These are phyloP conservation scores for Rambutsinella grinnellia DNA, from an alignment of 2,888 invertebrate genomes.

Conservation along the genomic window DNA sequence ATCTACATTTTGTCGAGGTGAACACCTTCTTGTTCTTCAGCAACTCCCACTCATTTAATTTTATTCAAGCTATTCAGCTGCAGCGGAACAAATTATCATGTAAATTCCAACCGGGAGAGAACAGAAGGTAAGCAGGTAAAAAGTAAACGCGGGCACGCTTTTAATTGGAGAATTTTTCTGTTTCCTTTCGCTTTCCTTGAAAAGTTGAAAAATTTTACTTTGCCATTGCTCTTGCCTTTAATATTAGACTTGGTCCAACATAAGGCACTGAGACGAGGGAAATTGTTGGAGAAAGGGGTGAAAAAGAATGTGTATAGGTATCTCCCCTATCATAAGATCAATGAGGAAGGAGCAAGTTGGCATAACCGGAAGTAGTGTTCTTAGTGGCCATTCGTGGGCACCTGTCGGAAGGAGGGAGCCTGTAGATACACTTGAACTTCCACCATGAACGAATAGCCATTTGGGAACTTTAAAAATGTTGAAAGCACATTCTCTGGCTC, in stretches of 20 bases:
- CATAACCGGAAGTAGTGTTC: constrained; percentile 43
- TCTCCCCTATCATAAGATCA: constrained; percentile 30
- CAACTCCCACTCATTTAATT: constrained; percentile 15
- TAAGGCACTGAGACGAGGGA: constrained; percentile 3
- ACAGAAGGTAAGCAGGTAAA: constrained; percentile 39
- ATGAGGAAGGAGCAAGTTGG: constrained; percentile 40
- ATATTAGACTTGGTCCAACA: background rate
- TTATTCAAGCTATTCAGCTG: background rate
- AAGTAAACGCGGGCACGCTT: constrained; percentile 10
- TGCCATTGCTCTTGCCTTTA: no score
- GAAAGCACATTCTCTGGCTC: background rate
- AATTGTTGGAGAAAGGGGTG: constrained; percentile 33
- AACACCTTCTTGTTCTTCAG: background rate
- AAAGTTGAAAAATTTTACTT: no score
- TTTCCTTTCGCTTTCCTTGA: no score
- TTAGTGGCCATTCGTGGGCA: constrained; percentile 49
- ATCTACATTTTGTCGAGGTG: background rate
- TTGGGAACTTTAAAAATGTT: no score
- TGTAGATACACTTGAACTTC: background rate
- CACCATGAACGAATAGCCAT: background rate
- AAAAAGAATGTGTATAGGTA: constrained; percentile 30
- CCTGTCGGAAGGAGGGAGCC: constrained; percentile 39
- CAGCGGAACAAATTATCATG: background rate
- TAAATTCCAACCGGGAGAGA: background rate
- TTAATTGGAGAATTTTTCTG: no score